A percentile compares a stretch with the other conserved stretches of the same genome.
These are phyloP conservation scores for Pogonomyrmex barbatus DNA, from an alignment of 1,140 invertebrate genomes.

Conservation along the genomic window DNA sequence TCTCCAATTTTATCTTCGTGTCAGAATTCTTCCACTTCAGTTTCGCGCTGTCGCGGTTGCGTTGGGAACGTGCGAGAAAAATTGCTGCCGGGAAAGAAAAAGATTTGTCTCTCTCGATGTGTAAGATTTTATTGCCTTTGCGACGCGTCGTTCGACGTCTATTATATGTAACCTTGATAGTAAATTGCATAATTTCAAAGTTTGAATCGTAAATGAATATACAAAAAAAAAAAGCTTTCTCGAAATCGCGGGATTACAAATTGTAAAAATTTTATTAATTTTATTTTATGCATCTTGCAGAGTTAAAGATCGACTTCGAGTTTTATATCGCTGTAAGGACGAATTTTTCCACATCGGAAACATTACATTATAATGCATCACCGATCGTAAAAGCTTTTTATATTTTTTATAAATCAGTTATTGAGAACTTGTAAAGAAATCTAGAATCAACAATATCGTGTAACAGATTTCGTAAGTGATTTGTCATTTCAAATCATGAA, in stretches of 20 bases:
- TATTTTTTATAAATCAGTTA: too few species aligned
- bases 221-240: background rate
- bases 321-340: background rate
- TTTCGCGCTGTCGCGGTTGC: conserved; percentile 36
- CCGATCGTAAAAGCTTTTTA: too few species aligned
- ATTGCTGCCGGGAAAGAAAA: conserved; percentile 40
- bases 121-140: conserved; percentile 24
- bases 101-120: background rate
- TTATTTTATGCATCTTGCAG: background rate
- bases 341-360: too few species aligned
- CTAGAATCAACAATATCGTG: too few species aligned
- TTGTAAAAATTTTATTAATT: background rate
- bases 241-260: background rate
- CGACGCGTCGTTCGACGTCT: conserved; percentile 2
- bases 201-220: background rate
- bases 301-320: background rate
- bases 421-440: too few species aligned
- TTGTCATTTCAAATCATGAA: background rate
- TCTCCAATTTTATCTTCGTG: conserved; percentile 47
- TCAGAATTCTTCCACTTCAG: conserved; percentile 54
- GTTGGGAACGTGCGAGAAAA: conserved; percentile 34
- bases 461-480: too few species aligned
- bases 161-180: background rate
- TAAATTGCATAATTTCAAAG: conserved; percentile 11
- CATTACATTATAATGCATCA: too few species aligned